Evolutionary conservation across 2,113 vertebrate species (phyloP).

Genomic region (Tychaedon coryphoeus): DNA sequence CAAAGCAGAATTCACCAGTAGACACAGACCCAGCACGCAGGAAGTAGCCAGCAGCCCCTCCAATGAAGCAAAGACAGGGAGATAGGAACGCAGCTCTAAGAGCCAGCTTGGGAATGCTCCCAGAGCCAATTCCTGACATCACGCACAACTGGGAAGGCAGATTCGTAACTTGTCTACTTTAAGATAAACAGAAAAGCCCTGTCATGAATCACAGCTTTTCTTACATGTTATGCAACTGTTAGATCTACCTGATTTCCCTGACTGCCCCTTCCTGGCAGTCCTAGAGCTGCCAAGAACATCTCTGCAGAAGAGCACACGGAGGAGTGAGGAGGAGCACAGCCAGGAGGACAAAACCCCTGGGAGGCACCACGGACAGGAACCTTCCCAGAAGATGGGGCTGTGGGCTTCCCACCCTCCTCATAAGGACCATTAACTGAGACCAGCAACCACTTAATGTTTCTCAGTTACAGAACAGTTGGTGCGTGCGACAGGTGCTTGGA

Average conservation of each 20-base stretch:
- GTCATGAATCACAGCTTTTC: background rate
- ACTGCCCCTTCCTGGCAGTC: background rate
- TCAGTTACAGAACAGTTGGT: accelerated
- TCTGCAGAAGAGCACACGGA: accelerated
- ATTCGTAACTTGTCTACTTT: slow-evolving; percentile 7
- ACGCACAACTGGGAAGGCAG: slow-evolving; percentile 36
- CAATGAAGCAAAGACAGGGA: slow-evolving; percentile 44
- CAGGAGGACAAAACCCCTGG: background rate
- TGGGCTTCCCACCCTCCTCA: background rate
- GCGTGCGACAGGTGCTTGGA: accelerated
- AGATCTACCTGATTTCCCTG: background rate
- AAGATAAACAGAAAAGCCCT: background rate
- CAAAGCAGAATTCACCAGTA: slow-evolving; percentile 41
- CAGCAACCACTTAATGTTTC: too few species aligned
- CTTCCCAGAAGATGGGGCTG: background rate
- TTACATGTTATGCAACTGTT: background rate
- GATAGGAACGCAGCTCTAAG: slow-evolving; percentile 52
- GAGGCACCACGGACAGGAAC: background rate
- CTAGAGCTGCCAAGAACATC: accelerated
- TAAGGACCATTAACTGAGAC: background rate
- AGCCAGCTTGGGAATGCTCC: slow-evolving; percentile 56
- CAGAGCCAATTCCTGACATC: slow-evolving; percentile 3
- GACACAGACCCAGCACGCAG: slow-evolving; percentile 48
- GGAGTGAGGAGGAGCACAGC: too few species aligned
- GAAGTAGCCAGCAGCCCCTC: slow-evolving; percentile 11